Evolutionary conservation across 2,888 invertebrate species (phyloP).

Genomic region (Orchesellides sinensis): DNA sequence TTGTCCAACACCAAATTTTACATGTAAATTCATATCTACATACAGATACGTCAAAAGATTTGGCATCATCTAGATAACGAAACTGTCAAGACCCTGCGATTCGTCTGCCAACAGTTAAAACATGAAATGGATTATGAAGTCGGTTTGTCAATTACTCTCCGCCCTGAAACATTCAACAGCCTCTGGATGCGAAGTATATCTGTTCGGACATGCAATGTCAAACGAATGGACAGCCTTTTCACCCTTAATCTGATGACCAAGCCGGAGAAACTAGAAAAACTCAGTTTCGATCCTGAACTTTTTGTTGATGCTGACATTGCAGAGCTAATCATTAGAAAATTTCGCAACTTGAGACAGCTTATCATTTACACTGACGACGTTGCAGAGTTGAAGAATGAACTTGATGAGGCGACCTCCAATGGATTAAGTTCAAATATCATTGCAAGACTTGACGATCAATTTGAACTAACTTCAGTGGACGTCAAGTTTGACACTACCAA

Average conservation of each 20-base stretch:
- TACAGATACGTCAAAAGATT: slow-evolving; percentile 33
- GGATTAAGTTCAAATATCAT: slow-evolving; percentile 33
- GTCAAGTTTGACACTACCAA: slow-evolving; percentile 55
- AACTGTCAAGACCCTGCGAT: slow-evolving; percentile 32
- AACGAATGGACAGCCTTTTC: slow-evolving; percentile 28
- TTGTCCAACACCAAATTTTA: neutral
- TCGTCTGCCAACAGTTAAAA: slow-evolving; percentile 43
- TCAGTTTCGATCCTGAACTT: slow-evolving; percentile 36
- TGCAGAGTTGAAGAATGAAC: neutral
- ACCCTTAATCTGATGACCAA: slow-evolving; percentile 37
- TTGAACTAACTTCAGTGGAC: slow-evolving; percentile 42
- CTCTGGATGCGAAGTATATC: slow-evolving; percentile 54
- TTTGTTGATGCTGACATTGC: slow-evolving; percentile 42
- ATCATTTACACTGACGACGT: slow-evolving; percentile 46
- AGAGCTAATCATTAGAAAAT: slow-evolving; percentile 45
- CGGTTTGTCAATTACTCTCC: slow-evolving; percentile 29
- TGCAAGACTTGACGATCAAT: slow-evolving; percentile 43
- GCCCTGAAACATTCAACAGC: slow-evolving; percentile 1
- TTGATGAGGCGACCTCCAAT: slow-evolving; percentile 22
- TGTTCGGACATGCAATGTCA: slow-evolving; percentile 48
- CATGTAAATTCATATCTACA: neutral
- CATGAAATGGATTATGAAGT: slow-evolving; percentile 62
- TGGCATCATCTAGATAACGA: slow-evolving; percentile 49
- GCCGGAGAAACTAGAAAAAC: slow-evolving; percentile 45
- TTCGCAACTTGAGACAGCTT: slow-evolving; percentile 42